phyloP scores from a whole-genome alignment of 2,888 invertebrate genomes.

The Gibbula magus region DNA sequence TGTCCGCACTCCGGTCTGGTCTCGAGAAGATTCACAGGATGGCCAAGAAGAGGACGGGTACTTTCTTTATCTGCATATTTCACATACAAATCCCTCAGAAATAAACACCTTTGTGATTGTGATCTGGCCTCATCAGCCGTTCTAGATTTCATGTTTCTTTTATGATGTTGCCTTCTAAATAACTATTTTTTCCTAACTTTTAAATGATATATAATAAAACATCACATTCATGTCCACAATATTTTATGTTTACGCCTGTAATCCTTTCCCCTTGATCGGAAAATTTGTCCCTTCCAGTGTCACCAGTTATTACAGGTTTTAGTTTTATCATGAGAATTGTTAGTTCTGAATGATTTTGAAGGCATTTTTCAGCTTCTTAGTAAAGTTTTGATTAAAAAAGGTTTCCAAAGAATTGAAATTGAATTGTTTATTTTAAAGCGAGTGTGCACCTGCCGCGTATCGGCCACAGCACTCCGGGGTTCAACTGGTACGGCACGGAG shows the following conservation, averaged over 20 bases:
- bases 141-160: background rate
- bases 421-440: constrained; percentile 53
- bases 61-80: background rate
- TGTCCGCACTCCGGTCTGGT: constrained; percentile 63
- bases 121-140: background rate
- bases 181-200: background rate
- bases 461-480: constrained; percentile 73
- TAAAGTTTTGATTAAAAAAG: no score
- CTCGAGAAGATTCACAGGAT: constrained; percentile 64
- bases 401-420: background rate
- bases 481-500: constrained; percentile 76
- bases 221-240: background rate
- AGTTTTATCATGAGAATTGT: background rate
- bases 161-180: background rate
- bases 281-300: no score
- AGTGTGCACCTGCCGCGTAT: constrained; percentile 75
- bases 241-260: no score
- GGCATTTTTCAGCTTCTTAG: background rate
- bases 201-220: background rate
- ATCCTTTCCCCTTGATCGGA: no score
- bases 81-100: background rate
- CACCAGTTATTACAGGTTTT: no score
- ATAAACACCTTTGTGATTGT: background rate
- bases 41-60: constrained; percentile 68
- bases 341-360: background rate